These are phyloP conservation scores for Plodia interpunctella DNA, from an alignment of 1,140 invertebrate species.

Conservation along the genomic window DNA sequence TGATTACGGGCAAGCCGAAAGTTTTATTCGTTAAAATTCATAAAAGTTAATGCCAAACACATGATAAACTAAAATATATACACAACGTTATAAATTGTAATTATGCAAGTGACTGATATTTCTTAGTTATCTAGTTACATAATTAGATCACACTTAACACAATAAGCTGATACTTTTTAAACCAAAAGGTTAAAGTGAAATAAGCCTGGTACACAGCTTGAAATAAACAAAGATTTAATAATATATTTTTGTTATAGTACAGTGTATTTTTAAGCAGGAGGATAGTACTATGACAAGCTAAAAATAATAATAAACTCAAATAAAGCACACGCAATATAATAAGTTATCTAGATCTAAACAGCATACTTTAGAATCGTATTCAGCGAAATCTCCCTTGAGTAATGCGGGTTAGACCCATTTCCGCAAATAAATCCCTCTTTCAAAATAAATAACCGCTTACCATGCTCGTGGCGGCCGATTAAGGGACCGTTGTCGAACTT, in stretches of 20 bases:
- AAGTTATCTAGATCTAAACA: constrained; percentile 43
- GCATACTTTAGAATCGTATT: constrained; percentile 47
- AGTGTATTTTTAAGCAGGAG: too few relatives aligned
- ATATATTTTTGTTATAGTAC: too few relatives aligned
- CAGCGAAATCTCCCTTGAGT: constrained; percentile 60
- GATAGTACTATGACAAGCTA: not conserved
- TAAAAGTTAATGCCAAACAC: too few relatives aligned
- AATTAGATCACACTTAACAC: too few relatives aligned
- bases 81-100: too few relatives aligned
- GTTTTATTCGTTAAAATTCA: not conserved
- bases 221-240: too few relatives aligned
- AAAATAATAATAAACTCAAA: not conserved
- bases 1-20: not conserved
- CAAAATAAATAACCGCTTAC: constrained; percentile 51
- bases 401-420: constrained; percentile 58
- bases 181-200: too few relatives aligned
- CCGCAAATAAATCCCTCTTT: constrained; percentile 62
- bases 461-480: constrained; percentile 13
- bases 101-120: too few relatives aligned
- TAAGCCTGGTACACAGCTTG: too few relatives aligned
- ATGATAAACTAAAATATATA: too few relatives aligned
- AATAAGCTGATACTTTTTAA: too few relatives aligned
- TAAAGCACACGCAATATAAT: constrained; percentile 31
- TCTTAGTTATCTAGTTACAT: too few relatives aligned
- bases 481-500: constrained; percentile 17